Percentiles rank a stretch among this genome's conserved stretches.
Conservation (phyloP, 2,888 invertebrate species). For the Chrysotoxum bicinctum region DNA sequence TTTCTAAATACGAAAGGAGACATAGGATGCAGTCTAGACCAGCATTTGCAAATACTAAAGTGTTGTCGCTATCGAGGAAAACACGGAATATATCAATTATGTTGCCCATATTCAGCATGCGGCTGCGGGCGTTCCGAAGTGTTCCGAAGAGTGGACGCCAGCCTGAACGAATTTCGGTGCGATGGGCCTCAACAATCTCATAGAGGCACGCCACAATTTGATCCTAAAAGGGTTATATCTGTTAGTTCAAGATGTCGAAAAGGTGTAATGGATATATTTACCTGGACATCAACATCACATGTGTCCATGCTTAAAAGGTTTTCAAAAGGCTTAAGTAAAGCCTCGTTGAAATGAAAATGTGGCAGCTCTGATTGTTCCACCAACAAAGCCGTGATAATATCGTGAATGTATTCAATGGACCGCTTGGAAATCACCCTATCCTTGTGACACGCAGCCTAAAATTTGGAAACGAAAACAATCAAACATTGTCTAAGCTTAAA, state of each 20-base stretch:
- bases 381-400: conserved; percentile 92
- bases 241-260: not conserved
- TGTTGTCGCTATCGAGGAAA: conserved; percentile 95
- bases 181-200: conserved; percentile 96
- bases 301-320: conserved; percentile 95
- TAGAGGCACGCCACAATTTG: conserved; percentile 96
- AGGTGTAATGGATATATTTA: conserved; percentile 75
- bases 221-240: conserved; percentile 84
- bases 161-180: conserved; percentile 96
- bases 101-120: conserved; percentile 84
- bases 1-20: conserved; percentile 86
- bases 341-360: conserved; percentile 97
- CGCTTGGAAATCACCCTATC: conserved; percentile 94
- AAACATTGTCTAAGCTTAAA: not conserved
- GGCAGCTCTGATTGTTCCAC: conserved; percentile 94
- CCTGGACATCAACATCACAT: conserved; percentile 96
- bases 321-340: conserved; percentile 96
- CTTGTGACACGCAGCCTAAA: conserved; percentile 93
- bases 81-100: conserved; percentile 96
- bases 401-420: conserved; percentile 95
- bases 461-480: conserved; percentile 19
- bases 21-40: conserved; percentile 96
- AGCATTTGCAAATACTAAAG: conserved; percentile 95
- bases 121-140: conserved; percentile 91
- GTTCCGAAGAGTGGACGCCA: conserved; percentile 98